These are phyloP conservation scores for Pollenia angustigena DNA, from an alignment of 2,888 invertebrate species.

Conservation along the genomic window DNA sequence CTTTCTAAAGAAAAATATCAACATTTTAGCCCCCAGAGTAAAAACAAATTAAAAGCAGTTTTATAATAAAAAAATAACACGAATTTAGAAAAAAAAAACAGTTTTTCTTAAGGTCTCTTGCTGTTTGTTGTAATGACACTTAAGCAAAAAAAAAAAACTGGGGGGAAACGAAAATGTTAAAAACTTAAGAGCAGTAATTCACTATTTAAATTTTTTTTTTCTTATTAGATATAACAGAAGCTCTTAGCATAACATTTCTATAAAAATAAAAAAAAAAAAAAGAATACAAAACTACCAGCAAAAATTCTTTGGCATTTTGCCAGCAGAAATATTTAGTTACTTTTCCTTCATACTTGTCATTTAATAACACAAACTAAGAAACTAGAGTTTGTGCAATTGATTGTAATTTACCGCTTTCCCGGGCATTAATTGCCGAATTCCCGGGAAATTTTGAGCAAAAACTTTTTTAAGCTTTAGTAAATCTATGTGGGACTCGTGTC, in stretches of 20 bases:
- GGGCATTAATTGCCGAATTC: no score
- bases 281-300: not conserved
- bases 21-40: not conserved
- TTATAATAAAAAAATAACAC: slow-evolving; percentile 17
- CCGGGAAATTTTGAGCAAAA: no score
- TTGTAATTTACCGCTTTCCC: no score
- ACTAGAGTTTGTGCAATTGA: not conserved
- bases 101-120: slow-evolving; percentile 19
- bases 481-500: no score
- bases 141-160: not conserved
- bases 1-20: not conserved
- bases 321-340: slow-evolving; percentile 53
- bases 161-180: not conserved
- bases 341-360: slow-evolving; percentile 54
- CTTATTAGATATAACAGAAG: not conserved
- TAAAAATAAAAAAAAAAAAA: not conserved
- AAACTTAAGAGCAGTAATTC: slow-evolving; percentile 48
- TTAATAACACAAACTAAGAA: slow-evolving; percentile 4
- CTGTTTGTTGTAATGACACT: slow-evolving; percentile 30
- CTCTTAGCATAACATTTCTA: slow-evolving; percentile 12
- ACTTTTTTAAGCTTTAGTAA: no score
- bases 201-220: slow-evolving; percentile 27
- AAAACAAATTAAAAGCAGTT: slow-evolving; percentile 34
- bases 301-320: slow-evolving; percentile 60
- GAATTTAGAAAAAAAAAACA: slow-evolving; percentile 20